Base-by-base conservation (phyloP, 2,797 vertebrate genomes). In the Tiaroga cobitis region DNA sequence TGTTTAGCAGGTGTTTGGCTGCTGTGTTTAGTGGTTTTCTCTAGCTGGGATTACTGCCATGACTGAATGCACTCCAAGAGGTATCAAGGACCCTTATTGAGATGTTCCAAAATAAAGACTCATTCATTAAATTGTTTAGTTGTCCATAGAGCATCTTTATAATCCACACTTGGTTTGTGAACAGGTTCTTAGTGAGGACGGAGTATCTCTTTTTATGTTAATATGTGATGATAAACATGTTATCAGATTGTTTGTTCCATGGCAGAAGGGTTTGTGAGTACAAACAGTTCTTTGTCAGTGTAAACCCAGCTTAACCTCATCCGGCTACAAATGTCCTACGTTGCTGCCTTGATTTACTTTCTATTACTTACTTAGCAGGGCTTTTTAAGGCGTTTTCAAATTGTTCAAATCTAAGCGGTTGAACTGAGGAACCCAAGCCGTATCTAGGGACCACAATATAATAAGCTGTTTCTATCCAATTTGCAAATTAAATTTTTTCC, bases 61-160 rank as follows among this genome's bases (percentile, higher is more conserved):
- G 90, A 89, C 69, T 37, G 41, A 92, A 85, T 76, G 87, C 78
- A 86, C 85, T 91, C 81, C 84, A 68, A 80, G 86, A 75, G 81
- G 32, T 77, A 49, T 84, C 63, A 43, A 69, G 63, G n/a, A 84
- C 82, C 70, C 82, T 89, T 93, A 85, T 91, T 86, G 82, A 88
- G 88, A 89, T 88, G 92, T 92, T 90, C 89, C 92, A 90, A 87
- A 88, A 79, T 13, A 63, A 83, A 88, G 73, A 77, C 73, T 67
- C 32, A 16, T 83, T 83, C 32, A 77, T 65, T 21, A 49, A 82
- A 65, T 63, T 63, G 54, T 75, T 24, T 46, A 11, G 32, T 24
- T n/a, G 39, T 74, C 69, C 39, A 51, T 63, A 46, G 70, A 49
- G 19, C 19, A 61, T 61, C 69, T 72, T 76, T 29, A 68, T 65